phyloP scores from a whole-genome alignment of 2,113 vertebrate genomes.

The Hyla sarda region DNA sequence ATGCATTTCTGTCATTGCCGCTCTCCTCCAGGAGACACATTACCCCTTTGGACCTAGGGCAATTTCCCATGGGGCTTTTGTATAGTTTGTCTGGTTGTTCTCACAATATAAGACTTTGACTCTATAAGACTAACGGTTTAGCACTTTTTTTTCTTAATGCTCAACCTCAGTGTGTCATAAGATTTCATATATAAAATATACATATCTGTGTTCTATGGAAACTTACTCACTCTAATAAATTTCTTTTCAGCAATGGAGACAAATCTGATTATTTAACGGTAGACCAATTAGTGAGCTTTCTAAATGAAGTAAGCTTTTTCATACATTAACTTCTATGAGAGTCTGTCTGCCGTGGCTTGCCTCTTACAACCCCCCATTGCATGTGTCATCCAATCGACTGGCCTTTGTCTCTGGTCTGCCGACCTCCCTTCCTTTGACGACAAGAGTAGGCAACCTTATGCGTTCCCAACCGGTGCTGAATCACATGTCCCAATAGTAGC shows the following conservation, averaged over 20 bases:
- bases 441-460: neutral
- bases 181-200: constrained; percentile 71
- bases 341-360: constrained; percentile 87
- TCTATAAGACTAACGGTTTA: neutral
- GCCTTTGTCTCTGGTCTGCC: constrained; percentile 72
- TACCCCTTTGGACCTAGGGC: no score
- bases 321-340: constrained; percentile 92
- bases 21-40: no score
- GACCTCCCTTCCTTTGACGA: constrained; percentile 67
- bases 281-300: constrained; percentile 99
- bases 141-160: constrained; percentile 4
- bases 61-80: neutral
- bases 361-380: constrained; percentile 69
- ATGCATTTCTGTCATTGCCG: no score
- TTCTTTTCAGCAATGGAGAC: constrained; percentile 99
- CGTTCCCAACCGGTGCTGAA: neutral
- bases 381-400: constrained; percentile 64
- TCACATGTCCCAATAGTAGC: neutral
- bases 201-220: constrained; percentile 67
- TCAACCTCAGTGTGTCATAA: constrained; percentile 81
- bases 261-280: constrained; percentile 99
- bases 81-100: neutral
- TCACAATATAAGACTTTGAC: no score
- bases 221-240: constrained; percentile 93
- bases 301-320: constrained; percentile 99